Evolutionary conservation across 2,797 vertebrate species (phyloP), one percentile per base, ranked within the genome.

Genomic region (Eulemur albifrons): DNA sequence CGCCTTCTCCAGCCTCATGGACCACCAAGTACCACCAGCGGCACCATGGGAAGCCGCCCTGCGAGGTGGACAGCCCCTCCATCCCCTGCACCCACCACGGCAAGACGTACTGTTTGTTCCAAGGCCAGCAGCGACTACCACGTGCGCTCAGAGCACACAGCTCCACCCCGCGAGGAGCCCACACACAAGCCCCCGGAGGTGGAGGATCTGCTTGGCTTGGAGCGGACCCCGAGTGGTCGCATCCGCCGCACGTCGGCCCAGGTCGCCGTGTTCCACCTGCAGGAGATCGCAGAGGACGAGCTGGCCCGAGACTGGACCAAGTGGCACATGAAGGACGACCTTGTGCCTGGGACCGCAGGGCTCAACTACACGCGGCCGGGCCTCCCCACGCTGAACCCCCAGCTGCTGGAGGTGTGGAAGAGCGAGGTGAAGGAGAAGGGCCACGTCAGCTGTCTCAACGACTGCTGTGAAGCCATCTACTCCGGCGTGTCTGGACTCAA

Each of bases 1-100:
- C 30, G 99, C 99, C 95, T 99, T 99, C 98, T 99, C 99, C 98
- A 99, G 99, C 97, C 99, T 99, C 95, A 99, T 99, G 99, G 99
- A 99, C 87, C 99, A 99, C 98, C 99, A 99, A 99, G 98, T 99
- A 99, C 98, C 99, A 99, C 98, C 99, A 99, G 98, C 99, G 99
- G 97, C 99, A 99, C 90, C 99, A 99, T 45, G 99, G 99, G 93
- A 99, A 99, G 97, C 99, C 99, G 72, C 98, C 99, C 15, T 98
- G 99, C 0, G 99, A 99, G 90, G 98, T 99, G 1, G 99, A 99
- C 97, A 99, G 99, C 97, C 99, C 99, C 3, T 97, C 99, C 97
- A 99, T 99, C 98, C 98, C 99, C 95, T 99, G 99, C 90, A 98
- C 99, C 77, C 99, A 99, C 98, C 99, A 99, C 4, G 98, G 99